These are phyloP conservation scores for Aradophagus sp. DNA, from an alignment of 1,140 invertebrate genomes.

Conservation along the genomic window DNA sequence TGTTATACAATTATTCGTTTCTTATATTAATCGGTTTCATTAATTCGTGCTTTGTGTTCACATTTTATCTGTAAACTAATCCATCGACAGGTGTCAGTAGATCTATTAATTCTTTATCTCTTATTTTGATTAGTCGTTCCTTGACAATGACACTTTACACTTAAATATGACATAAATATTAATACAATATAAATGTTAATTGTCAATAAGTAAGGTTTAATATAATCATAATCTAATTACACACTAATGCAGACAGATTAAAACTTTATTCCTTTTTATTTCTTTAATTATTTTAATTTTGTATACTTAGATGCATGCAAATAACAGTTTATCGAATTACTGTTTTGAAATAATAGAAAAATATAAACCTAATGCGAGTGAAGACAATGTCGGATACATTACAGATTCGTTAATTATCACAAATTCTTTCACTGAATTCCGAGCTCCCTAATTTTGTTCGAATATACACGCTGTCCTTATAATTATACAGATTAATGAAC, in stretches of 20 bases:
- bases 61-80: too few relatives aligned
- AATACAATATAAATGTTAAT: too few relatives aligned
- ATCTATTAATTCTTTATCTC: too few relatives aligned
- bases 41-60: not conserved
- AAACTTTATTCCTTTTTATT: too few relatives aligned
- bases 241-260: too few relatives aligned
- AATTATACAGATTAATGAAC: conserved; percentile 30
- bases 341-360: conserved; percentile 25
- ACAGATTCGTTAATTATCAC: conserved; percentile 36
- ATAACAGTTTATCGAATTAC: conserved; percentile 7
- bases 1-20: conserved; percentile 12
- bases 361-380: conserved; percentile 19
- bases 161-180: too few relatives aligned
- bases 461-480: conserved; percentile 13
- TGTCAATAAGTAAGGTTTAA: too few relatives aligned
- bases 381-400: conserved; percentile 12
- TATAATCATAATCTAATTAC: too few relatives aligned
- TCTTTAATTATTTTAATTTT: not conserved
- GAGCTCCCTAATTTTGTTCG: conserved; percentile 6
- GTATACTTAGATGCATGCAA: not conserved
- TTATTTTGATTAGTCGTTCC: too few relatives aligned
- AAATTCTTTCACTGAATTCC: conserved; percentile 10
- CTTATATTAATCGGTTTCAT: conserved; percentile 2
- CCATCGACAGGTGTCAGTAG: too few relatives aligned
- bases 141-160: too few relatives aligned